Evolutionary conservation across 2,797 vertebrate genomes (phyloP).

Genomic region (Erpetoichthys calabaricus): DNA sequence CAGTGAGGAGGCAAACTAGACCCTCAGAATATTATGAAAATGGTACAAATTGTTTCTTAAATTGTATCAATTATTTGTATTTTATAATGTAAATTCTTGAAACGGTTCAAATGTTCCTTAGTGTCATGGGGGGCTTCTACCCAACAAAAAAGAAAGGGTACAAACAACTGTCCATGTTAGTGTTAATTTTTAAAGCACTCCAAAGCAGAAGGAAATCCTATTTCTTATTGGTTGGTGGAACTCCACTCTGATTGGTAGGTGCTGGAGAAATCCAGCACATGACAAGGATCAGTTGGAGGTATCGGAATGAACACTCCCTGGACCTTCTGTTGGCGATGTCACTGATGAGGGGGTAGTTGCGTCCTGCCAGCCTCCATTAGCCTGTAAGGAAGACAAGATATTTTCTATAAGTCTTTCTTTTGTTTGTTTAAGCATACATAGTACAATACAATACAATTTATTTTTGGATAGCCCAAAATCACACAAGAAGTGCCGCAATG

Average conservation of each 20-base stretch:
- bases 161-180: constrained; percentile 61
- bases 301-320: constrained; percentile 96
- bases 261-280: constrained; percentile 33
- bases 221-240: constrained; percentile 49
- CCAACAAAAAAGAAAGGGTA: constrained; percentile 56
- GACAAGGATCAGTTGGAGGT: constrained; percentile 91
- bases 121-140: constrained; percentile 52
- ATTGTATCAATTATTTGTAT: constrained; percentile 22
- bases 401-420: constrained; percentile 9
- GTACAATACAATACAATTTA: constrained; percentile 3
- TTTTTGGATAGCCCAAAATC: no score
- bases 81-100: constrained; percentile 48
- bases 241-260: constrained; percentile 50
- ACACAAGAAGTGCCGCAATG: no score
- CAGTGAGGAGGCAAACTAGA: constrained; percentile 51
- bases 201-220: constrained; percentile 48
- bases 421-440: constrained; percentile 3
- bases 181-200: constrained; percentile 16
- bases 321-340: constrained; percentile 98
- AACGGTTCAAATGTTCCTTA: constrained; percentile 58
- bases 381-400: constrained; percentile 34
- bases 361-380: constrained; percentile 96
- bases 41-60: constrained; percentile 49
- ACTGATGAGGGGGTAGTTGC: constrained; percentile 94
- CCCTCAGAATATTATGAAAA: constrained; percentile 59